Conservation (phyloP, 1,140 invertebrate species). For the Mycetomoellerius zeteki region DNA sequence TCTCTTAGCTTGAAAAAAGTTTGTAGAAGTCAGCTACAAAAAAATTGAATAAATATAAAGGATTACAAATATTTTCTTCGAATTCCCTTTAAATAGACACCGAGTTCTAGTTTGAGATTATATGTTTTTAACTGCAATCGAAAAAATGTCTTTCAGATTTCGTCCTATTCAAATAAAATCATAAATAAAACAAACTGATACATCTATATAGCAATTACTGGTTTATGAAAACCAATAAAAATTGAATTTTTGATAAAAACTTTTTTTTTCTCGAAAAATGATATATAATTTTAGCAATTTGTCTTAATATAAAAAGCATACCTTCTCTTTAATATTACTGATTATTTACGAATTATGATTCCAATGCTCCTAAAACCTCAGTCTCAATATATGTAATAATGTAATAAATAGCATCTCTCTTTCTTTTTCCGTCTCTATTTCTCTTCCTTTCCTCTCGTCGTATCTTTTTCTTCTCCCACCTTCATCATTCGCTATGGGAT, state of each 20-base stretch:
- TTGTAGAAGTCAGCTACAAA: background rate
- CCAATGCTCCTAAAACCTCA: background rate
- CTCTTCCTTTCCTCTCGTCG: conserved; percentile 11
- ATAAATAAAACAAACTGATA: background rate
- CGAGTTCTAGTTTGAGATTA: background rate
- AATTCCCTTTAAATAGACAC: background rate
- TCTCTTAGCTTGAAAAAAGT: background rate
- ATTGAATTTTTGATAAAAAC: background rate
- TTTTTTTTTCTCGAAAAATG: background rate
- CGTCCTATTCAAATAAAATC: background rate
- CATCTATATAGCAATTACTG: background rate
- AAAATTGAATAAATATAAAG: conserved; percentile 12
- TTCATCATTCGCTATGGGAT: conserved; percentile 72
- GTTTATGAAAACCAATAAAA: background rate
- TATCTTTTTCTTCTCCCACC: conserved; percentile 36
- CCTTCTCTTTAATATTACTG: background rate
- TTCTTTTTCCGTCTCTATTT: conserved; percentile 29
- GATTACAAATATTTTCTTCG: conserved; percentile 1
- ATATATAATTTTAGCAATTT: background rate
- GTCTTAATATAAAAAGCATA: too few relatives aligned
- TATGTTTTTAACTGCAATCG: background rate
- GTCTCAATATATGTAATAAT: background rate
- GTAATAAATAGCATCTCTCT: conserved; percentile 33
- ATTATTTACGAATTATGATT: conserved; percentile 20
- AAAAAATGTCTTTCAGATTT: background rate